Evolutionary conservation across 2,113 vertebrate species (phyloP).

Genomic region (Melanerpes aurifrons): DNA sequence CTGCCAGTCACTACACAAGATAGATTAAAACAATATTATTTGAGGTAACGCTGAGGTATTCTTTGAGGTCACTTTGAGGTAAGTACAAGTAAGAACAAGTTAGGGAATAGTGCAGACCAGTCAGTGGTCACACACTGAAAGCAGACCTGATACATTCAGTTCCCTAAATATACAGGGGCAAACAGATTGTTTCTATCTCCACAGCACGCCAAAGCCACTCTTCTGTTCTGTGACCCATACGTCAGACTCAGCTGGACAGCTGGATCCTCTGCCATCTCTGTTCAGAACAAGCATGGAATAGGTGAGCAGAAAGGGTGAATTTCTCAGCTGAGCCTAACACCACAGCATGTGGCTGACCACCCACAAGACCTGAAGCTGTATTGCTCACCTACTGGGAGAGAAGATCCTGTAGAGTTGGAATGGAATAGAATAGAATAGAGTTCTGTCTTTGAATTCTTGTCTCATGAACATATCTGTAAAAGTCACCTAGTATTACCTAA

Average conservation of each 20-base stretch:
- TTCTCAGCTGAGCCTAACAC: not conserved
- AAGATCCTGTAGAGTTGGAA: not conserved
- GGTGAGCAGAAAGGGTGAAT: not conserved
- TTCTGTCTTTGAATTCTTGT: not conserved
- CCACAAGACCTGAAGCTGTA: not conserved
- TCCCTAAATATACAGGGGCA: not conserved
- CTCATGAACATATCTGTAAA: not conserved
- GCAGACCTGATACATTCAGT: not conserved
- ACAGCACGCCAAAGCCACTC: not conserved
- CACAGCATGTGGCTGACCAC: not conserved
- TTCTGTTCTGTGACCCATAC: not conserved
- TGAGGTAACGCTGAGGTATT: not conserved
- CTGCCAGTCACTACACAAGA: not conserved
- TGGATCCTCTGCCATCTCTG: not conserved
- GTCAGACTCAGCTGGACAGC: not conserved
- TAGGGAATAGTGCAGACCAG: not conserved
- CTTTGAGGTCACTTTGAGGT: not conserved
- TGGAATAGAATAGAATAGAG: not conserved
- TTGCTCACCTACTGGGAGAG: too few species aligned
- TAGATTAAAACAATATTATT: not conserved
- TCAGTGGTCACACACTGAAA: not conserved
- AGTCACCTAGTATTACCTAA: not conserved
- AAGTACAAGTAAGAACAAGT: not conserved
- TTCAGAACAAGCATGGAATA: not conserved
- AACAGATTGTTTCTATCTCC: not conserved